Evolutionary conservation across 2,888 invertebrate species (phyloP), one percentile per base, ranked within the genome.

Genomic region (Papilio gigon): DNA sequence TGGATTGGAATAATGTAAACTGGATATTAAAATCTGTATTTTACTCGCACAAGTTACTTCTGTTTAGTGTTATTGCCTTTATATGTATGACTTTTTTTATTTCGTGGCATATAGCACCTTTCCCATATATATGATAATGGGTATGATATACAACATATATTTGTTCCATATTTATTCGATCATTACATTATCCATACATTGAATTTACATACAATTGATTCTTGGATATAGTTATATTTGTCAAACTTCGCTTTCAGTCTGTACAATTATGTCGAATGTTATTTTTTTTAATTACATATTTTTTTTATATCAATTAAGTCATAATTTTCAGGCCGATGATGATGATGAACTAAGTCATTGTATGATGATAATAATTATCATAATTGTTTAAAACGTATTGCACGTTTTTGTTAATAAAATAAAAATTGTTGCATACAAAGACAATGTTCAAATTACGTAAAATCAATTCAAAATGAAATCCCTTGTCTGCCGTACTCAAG

Each of bases 391-490:
- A n/a, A n/a, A n/a, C n/a, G n/a, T n/a, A n/a, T n/a, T n/a, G n/a
- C n/a, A n/a, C n/a, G n/a, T n/a, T n/a, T 40, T 12, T 40, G 6
- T 5, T n/a, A 1, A 40, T 2, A 40, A 40, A 40, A 40, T 2
- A 40, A 5, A 0, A 40, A 40, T 40, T 6, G 5, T 22, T 47
- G 22, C 14, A 14, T 25, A 25, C 1, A 50, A 22, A 14, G 5
- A 50, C 12, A 4, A 5, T 14, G 14, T 40, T 14, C 4, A 37
- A 11, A 37, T 37, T 37, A 37, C 37, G 37, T 22, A 12, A 22
- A 25, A 25, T 14, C 25, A 22, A 53, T 53, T 53, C 27, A 53
- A 53, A 27, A 53, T 27, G 14, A 30, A 37, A 27, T 53, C 53
- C 5, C 6, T 6, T 14, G 17, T 20, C 12, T 47, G 8, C 40